Conservation (phyloP, 2,888 invertebrate species). For the Sipha maydis region DNA sequence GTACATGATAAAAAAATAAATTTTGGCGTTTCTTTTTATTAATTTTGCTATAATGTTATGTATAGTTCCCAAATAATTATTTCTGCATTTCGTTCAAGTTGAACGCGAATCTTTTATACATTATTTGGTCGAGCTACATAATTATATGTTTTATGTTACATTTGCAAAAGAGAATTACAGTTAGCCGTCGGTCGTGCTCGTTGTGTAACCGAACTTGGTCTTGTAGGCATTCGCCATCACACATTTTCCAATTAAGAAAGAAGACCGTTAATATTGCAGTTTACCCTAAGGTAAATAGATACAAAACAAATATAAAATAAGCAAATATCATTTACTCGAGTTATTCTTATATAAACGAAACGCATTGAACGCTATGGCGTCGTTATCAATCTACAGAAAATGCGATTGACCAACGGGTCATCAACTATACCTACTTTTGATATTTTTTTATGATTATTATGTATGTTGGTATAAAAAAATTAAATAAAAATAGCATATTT, state of each 20-base stretch:
- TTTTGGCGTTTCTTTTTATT: conserved; percentile 57
- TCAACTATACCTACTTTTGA: conserved; percentile 40
- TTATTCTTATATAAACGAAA: conserved; percentile 46
- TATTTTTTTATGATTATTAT: conserved; percentile 53
- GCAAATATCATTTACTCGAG: conserved; percentile 55
- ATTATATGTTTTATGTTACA: conserved; percentile 46
- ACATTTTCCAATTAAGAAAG: conserved; percentile 59
- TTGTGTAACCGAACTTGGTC: conserved; percentile 57
- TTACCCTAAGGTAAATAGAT: conserved; percentile 62
- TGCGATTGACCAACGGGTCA: conserved; percentile 35
- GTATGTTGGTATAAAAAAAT: conserved; percentile 52
- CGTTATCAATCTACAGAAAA: conserved; percentile 44
- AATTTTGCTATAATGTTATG: conserved; percentile 31
- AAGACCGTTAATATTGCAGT: conserved; percentile 59
- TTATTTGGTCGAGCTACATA: conserved; percentile 41
- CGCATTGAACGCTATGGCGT: conserved; percentile 52
- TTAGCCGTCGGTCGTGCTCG: conserved; percentile 60
- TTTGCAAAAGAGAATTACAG: conserved; percentile 54
- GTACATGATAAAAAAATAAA: conserved; percentile 52
- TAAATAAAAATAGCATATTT: conserved; percentile 57
- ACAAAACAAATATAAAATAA: conserved; percentile 62
- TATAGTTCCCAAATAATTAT: conserved; percentile 48
- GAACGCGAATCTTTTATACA: conserved; percentile 49
- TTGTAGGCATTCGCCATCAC: conserved; percentile 58
- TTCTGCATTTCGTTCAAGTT: conserved; percentile 47